Percentiles rank a stretch among this genome's conserved stretches.
Conservation (phyloP, 2,888 invertebrate genomes). For the Drosophila pegasa region DNA sequence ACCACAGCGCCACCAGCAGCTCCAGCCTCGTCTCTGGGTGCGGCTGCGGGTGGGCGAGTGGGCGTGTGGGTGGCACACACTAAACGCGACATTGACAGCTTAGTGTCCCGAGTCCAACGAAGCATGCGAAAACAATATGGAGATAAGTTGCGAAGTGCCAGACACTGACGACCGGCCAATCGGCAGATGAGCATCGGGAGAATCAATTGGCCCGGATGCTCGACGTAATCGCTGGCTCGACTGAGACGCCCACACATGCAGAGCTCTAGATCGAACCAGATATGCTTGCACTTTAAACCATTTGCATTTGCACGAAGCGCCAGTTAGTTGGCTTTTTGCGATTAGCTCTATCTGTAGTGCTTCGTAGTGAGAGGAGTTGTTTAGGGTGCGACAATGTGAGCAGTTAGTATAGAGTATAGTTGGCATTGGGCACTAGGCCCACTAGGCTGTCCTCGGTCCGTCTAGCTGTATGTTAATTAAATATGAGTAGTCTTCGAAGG, state of each 20-base stretch:
- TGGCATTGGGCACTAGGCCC: no score
- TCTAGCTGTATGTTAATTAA: no score
- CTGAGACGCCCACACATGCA: not conserved
- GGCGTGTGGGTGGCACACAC: constrained; percentile 4
- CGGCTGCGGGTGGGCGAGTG: not conserved
- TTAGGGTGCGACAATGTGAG: no score
- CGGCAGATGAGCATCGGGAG: not conserved
- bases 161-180: constrained; percentile 21
- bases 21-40: no score
- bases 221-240: constrained; percentile 13
- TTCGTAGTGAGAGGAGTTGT: no score
- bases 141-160: constrained; percentile 38
- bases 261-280: not conserved
- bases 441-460: no score
- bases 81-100: constrained; percentile 42
- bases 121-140: constrained; percentile 53
- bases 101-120: constrained; percentile 37
- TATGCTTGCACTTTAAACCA: constrained; percentile 1
- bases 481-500: no score
- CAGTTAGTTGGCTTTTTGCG: not conserved
- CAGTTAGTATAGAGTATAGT: no score
- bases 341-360: no score
- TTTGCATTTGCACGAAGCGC: not conserved
- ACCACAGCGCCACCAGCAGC: constrained; percentile 6
- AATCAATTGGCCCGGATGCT: constrained; percentile 22